These are phyloP conservation scores for Garrulus glandarius DNA, from an alignment of 2,797 vertebrate genomes.

Conservation along the genomic window DNA sequence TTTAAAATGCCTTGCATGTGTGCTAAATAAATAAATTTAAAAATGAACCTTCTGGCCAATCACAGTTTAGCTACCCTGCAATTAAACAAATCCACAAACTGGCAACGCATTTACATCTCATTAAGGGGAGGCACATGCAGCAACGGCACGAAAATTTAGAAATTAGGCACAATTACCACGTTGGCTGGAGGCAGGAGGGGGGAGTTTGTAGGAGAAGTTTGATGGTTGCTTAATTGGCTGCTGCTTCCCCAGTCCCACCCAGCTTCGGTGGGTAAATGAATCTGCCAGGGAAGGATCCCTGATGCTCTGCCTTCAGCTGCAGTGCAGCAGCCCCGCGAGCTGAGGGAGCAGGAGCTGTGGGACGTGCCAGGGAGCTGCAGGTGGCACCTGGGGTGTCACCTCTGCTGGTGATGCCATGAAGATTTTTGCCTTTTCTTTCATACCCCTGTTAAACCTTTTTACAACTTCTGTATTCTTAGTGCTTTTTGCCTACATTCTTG, in stretches of 20 bases:
- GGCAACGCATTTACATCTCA: slow-evolving; percentile 77
- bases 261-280: background rate
- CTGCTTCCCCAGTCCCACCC: slow-evolving; percentile 46
- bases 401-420: too few species aligned
- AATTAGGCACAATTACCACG: slow-evolving; percentile 78
- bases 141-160: slow-evolving; percentile 77
- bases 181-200: slow-evolving; percentile 62
- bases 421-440: too few species aligned
- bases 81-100: slow-evolving; percentile 78
- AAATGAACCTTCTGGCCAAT: slow-evolving; percentile 75
- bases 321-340: background rate
- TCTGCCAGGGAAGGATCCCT: background rate
- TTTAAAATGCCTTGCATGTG: slow-evolving; percentile 11
- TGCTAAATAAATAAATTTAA: slow-evolving; percentile 67
- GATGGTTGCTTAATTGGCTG: slow-evolving; percentile 52
- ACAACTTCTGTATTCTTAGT: too few species aligned
- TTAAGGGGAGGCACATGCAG: slow-evolving; percentile 75
- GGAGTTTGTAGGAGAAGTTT: slow-evolving; percentile 61
- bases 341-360: background rate
- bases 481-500: too few species aligned
- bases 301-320: background rate
- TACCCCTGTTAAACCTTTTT: too few species aligned
- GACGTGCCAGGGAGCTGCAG: background rate
- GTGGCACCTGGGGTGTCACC: background rate
- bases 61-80: slow-evolving; percentile 72